Evolutionary conservation across 1,140 invertebrate species (phyloP), one percentile per base, ranked within the genome.

Genomic region (Drosophila repletoides): DNA sequence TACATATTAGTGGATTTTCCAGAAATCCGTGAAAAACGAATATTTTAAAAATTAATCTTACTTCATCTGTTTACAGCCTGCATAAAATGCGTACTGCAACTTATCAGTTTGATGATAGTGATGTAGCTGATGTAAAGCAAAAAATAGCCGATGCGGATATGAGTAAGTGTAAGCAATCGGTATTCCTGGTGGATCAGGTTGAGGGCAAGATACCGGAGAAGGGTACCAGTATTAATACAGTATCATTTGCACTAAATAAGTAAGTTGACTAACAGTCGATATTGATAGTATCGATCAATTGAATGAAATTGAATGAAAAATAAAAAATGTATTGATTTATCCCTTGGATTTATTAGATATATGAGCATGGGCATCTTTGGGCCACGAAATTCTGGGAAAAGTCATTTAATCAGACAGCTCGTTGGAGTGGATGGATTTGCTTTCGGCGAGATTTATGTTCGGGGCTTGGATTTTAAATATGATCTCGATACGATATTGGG

Each of bases 371-470:
- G 72, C 1, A 79, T 89, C 24, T 89, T 46, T 66, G 88, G 83
- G 10, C 61, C 72, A 1, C 51, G 66, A 0, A 73, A 72, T 24
- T 49, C 64, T 1, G 88, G 83, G 0, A 89, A 89, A 45, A 75
- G 83, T 3, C 79, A 88, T 52, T 10, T 89, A 7, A 43, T 84
- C 1, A 36, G 73, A 0, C 87, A 89, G 28, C 17, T 89, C 45
- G 72, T 86, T 17, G 88, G 88, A 9, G 14, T 81, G 5, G 56
- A 77, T 36, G 84, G 79, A 4, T 89, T 88, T 45, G 51, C 76
- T 5, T 89, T 89, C 22, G 88, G 88, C n/a, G 88, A 89, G 48
- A 72, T 89, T 12, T 89, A 79, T 41, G 72, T 88, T 5, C 51
- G 75, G 0, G 88, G 88, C 3, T 5, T 74, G 31, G 76, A 89